Conservation (phyloP, 1,140 invertebrate species). For the Sinella curviseta region DNA sequence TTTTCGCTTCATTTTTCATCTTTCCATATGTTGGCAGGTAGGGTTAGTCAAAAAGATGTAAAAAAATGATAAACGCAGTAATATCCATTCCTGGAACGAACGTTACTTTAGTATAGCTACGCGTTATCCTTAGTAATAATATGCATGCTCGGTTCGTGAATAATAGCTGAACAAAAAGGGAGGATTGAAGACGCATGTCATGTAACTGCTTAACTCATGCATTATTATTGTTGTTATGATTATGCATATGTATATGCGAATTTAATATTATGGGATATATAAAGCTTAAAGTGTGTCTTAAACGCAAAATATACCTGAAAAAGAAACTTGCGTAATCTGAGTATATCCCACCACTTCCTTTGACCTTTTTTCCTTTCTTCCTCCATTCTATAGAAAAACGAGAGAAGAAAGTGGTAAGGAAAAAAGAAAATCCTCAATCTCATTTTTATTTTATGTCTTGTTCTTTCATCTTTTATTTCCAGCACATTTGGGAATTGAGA, state of each 20-base stretch:
- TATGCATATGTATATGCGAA: not conserved
- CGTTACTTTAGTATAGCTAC: too few species aligned
- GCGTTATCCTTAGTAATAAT: too few species aligned
- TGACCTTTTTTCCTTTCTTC: not conserved
- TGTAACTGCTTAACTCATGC: not conserved
- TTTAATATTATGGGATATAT: too few species aligned
- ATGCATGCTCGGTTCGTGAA: too few species aligned
- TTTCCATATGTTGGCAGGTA: not conserved
- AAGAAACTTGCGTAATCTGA: not conserved
- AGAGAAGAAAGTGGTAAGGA: not conserved
- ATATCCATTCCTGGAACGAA: too few species aligned
- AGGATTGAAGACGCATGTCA: not conserved
- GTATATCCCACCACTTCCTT: not conserved
- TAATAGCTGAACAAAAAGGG: not conserved
- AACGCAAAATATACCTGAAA: not conserved
- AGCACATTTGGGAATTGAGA: constrained; percentile 25
- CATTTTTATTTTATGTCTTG: constrained; percentile 8
- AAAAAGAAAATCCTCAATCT: constrained; percentile 19
- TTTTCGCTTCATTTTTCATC: constrained; percentile 1
- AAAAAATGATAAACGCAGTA: not conserved
- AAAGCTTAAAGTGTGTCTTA: too few species aligned
- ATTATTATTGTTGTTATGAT: too few species aligned
- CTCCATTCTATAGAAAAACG: not conserved
- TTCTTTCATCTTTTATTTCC: constrained; percentile 21
- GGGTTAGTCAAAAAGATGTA: not conserved